Evolutionary conservation across 2,888 invertebrate species (phyloP).

Genomic region (Fragum sueziense): DNA sequence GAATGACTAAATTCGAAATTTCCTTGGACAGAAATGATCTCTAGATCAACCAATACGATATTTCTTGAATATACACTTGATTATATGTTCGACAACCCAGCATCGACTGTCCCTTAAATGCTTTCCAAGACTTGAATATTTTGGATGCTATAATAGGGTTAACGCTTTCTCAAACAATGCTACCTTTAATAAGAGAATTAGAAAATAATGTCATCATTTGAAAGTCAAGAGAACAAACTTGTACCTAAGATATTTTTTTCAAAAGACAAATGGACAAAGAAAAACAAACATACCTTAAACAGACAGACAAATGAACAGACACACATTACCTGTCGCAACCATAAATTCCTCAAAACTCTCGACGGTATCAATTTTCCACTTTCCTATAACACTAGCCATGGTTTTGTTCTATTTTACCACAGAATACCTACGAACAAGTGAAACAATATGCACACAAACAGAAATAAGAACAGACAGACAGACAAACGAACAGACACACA

Average conservation of each 20-base stretch:
- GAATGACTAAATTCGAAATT: too few species aligned
- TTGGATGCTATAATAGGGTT: background rate
- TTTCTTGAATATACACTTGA: too few species aligned
- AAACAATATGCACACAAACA: background rate
- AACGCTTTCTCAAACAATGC: background rate
- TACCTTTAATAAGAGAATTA: background rate
- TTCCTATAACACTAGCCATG: constrained; percentile 63
- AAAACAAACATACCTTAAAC: background rate
- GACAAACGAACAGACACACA: background rate
- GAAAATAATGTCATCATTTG: background rate
- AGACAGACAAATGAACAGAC: background rate
- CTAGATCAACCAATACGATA: too few species aligned
- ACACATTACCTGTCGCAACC: constrained; percentile 66
- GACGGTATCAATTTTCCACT: constrained; percentile 66
- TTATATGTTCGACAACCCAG: too few species aligned
- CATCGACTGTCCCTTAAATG: too few species aligned
- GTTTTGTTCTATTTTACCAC: background rate
- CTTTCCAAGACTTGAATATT: too few species aligned
- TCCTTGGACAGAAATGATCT: too few species aligned
- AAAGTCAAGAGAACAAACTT: too few species aligned
- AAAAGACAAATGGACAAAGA: background rate
- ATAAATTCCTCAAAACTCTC: constrained; percentile 69
- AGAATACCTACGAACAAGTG: background rate
- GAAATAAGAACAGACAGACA: background rate
- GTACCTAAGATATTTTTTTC: background rate